These are phyloP conservation scores for Leistus spinibarbis DNA, from an alignment of 2,888 invertebrate genomes.

Conservation along the genomic window DNA sequence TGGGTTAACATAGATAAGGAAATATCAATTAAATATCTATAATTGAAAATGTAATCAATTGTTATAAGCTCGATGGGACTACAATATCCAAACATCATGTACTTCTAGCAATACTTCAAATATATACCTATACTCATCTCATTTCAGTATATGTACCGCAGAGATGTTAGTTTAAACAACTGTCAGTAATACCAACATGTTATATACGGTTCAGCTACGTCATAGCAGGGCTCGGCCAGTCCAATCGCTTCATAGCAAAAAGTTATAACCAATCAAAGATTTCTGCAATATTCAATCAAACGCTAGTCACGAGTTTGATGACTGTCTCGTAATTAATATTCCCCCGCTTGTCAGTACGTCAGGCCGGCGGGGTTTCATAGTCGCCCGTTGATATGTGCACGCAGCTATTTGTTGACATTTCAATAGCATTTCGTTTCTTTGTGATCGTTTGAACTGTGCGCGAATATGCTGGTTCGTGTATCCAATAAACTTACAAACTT, in stretches of 20 bases:
- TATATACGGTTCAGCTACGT: no score
- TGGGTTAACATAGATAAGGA: no score
- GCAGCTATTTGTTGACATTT: constrained; percentile 22
- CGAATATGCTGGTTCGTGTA: background rate
- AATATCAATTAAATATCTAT: no score
- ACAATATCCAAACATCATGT: no score
- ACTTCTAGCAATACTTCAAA: no score
- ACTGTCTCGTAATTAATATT: constrained; percentile 29
- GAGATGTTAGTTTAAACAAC: background rate
- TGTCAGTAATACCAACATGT: background rate
- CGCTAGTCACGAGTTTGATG: constrained; percentile 21
- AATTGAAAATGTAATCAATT: no score
- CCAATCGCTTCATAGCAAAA: background rate
- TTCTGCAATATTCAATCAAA: constrained; percentile 5
- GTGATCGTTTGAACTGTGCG: background rate
- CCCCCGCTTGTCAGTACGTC: constrained; percentile 4
- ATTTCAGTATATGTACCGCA: no score
- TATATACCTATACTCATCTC: no score
- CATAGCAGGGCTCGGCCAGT: background rate
- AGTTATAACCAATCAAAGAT: background rate
- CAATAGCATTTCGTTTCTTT: constrained; percentile 26
- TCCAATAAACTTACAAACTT: background rate
- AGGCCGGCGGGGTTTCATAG: background rate
- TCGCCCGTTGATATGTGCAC: background rate
- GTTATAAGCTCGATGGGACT: no score